Evolutionary conservation across 2,888 invertebrate species (phyloP), one percentile per base, ranked within the genome.

Genomic region (Lottia scabra): DNA sequence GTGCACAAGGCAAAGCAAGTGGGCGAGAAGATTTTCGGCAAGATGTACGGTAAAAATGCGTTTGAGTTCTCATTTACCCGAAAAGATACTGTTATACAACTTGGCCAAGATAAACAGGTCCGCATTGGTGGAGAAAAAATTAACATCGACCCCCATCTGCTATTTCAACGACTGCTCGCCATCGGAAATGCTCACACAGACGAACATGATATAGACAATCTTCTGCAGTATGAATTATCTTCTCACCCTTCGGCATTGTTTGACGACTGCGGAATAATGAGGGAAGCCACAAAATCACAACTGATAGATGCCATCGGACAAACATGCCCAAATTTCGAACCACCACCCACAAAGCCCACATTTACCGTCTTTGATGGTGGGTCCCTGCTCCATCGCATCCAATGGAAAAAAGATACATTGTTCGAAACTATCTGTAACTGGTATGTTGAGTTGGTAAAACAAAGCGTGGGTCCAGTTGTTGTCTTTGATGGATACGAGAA

Each of bases 401-500:
- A 75, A 64, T 75, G 74, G 78, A 44, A 19, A 43, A 45, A 63
- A 27, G 69, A 70, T 16, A 26, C 30, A 43, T 68, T 73, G 15
- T 78, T 67, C 44, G 62, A 30, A 16, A 23, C 63, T 30, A 73
- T 77, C 10, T 44, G 45, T 64, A 19, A 65, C 6, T 19, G 13
- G 46, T 75, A 73, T 64, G 65, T 63, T 4, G 65, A 56, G 1
- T 78, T 70, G 62, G 75, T 76, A 5, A 44, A 38, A 10, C n/a
- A n/a, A n/a, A n/a, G n/a, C n/a, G n/a, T n/a, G n/a, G 67, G 46
- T 13, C 65, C 73, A 0, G 66, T 38, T 15, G 70, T 79, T 64
- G 78, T 79, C 16, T 79, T 79, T 64, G 79, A 79, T 74, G 77
- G 79, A n/a, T 79, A 77, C 30, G 66, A 56, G 16, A n/a, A 23